Conservation (phyloP, 1,140 invertebrate genomes). For the Chymomyza costata region DNA sequence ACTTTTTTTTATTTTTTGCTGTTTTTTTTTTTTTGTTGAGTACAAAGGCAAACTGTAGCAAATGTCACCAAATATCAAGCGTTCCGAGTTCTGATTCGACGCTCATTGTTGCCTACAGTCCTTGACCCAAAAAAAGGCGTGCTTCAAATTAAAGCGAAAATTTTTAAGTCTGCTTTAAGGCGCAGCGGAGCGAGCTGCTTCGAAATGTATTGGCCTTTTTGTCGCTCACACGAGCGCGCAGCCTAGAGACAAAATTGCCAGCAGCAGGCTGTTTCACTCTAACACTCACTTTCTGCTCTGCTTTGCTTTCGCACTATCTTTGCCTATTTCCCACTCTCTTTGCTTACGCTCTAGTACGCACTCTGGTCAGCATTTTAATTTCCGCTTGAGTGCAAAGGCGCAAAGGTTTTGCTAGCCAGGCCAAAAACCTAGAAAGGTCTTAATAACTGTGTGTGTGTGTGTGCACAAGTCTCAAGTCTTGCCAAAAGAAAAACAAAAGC, state of each 20-base stretch:
- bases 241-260: constrained; percentile 51
- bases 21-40: no score
- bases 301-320: background rate
- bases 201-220: constrained; percentile 36
- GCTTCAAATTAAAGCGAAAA: constrained; percentile 18
- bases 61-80: constrained; percentile 29
- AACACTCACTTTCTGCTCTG: constrained; percentile 1
- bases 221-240: constrained; percentile 18
- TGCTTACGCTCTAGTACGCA: constrained; percentile 13
- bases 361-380: constrained; percentile 60
- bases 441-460: constrained; percentile 34
- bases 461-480: constrained; percentile 51
- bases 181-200: background rate
- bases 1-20: no score
- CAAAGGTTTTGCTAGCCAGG: constrained; percentile 45
- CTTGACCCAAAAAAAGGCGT: constrained; percentile 41
- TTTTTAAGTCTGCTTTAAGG: constrained; percentile 53
- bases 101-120: no score
- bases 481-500: constrained; percentile 52
- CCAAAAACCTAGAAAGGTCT: constrained; percentile 35
- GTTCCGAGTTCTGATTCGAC: no score
- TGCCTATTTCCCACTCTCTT: constrained; percentile 14
- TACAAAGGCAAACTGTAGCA: constrained; percentile 1
- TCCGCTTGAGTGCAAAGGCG: constrained; percentile 69
- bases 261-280: constrained; percentile 4